Evolutionary conservation across 2,797 vertebrate species (phyloP).

Genomic region (Onychomys leucogaster): DNA sequence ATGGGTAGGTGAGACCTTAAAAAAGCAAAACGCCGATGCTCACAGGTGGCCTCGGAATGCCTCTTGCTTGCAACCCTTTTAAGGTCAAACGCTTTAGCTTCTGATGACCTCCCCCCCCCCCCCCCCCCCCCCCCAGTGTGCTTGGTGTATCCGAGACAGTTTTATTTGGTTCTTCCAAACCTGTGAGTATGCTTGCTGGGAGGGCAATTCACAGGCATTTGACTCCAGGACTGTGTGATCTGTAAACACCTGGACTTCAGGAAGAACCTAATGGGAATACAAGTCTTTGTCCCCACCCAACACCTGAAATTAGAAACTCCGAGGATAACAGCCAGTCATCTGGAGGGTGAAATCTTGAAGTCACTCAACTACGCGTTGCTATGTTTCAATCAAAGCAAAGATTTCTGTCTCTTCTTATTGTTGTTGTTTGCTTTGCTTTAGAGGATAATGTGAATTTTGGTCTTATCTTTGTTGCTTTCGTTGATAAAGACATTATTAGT

Average conservation of each 20-base stretch:
- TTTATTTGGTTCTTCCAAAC: slow-evolving; percentile 37
- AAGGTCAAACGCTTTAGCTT: neutral
- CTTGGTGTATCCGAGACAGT: neutral
- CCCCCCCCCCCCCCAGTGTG: neutral
- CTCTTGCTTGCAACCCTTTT: neutral
- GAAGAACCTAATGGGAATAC: slow-evolving; percentile 43
- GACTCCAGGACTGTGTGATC: neutral
- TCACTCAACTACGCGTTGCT: neutral
- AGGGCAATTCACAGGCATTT: neutral
- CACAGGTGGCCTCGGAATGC: neutral
- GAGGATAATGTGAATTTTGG: slow-evolving; percentile 1
- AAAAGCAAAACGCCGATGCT: neutral
- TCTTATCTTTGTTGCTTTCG: slow-evolving; percentile 49
- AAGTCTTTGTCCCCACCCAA: neutral
- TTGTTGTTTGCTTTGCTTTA: neutral
- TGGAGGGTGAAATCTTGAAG: slow-evolving; percentile 30
- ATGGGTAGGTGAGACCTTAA: neutral
- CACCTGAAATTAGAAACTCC: slow-evolving; percentile 20
- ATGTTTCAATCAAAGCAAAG: slow-evolving; percentile 57
- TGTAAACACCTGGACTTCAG: neutral
- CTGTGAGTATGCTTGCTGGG: neutral
- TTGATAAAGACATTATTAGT: slow-evolving; percentile 67
- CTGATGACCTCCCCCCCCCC: neutral
- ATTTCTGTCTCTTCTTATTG: slow-evolving; percentile 52
- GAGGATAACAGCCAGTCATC: neutral